Base-by-base conservation (phyloP, 2,797 vertebrate genomes). In the Chiloscyllium punctatum region DNA sequence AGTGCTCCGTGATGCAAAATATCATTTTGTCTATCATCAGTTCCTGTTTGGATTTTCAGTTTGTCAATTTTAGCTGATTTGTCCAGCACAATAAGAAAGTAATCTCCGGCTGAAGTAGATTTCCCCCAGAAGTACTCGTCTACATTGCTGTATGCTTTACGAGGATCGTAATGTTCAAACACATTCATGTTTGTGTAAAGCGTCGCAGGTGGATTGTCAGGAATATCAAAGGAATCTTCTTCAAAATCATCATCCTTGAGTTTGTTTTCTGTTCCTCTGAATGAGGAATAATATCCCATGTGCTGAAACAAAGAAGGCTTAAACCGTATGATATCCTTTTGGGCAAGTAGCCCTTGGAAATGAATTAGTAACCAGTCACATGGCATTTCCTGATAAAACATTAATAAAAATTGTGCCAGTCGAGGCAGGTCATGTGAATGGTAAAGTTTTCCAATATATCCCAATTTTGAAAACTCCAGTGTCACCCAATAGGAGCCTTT, bases 321-420 rank as follows among this genome's bases (percentile, higher is more conserved):
- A 97, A 99, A 99, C 96, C 99, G 98, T 95, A 99, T 99, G 95
- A 98, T 98, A 96, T 99, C 99, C 97, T 99, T 99, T 97, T 99
- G 99, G 96, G 99, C 99, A 97, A 99, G 96, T 3, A 99, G 97
- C 77, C 98, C 98, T 94, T 99, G 97, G 96, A 99, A 99, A 97
- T 99, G 99, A 96, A 99, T 99, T 72, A 99, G 98, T 37, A 99
- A 97, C 99, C 99, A 99, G 96, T 99, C 99, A 0, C 99, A 99
- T 97, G 99, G 99, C 99, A 99, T 99, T 97, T 99, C 99, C 97
- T 99, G 99, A 98, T 99, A 99, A 97, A 99, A 99, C 99, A 99
- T 99, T 97, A 99, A 97, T 96, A 99, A 97, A 98, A 99, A 99
- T 96, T 99, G 98, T 27, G 99, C 99, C 96, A 99, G 96, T 2